These are phyloP conservation scores for Halcyon malimbica DNA, from an alignment of 2,113 vertebrate genomes.

Conservation along the genomic window DNA sequence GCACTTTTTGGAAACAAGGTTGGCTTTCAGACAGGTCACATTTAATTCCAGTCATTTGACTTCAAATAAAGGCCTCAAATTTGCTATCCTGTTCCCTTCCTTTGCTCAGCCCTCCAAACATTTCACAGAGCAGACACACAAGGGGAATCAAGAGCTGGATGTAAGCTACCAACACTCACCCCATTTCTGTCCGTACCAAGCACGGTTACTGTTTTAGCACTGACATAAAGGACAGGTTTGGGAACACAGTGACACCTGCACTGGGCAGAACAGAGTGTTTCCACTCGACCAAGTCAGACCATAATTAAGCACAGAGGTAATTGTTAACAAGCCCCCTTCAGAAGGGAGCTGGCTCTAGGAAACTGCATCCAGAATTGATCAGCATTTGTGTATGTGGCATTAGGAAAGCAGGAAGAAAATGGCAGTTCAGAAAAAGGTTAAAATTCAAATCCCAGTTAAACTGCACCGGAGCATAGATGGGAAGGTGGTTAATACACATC, in stretches of 20 bases:
- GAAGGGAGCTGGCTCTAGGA: neutral
- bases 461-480: rapidly evolving
- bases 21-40: conserved; percentile 56
- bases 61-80: conserved; percentile 43
- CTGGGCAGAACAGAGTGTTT: neutral
- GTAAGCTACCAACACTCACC: neutral
- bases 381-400: rapidly evolving
- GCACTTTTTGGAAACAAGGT: conserved; percentile 45
- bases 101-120: neutral
- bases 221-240: neutral
- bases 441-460: neutral
- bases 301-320: neutral
- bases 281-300: neutral
- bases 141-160: neutral
- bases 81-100: neutral
- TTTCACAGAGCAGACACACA: neutral
- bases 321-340: neutral
- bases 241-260: neutral
- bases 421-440: neutral
- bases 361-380: neutral
- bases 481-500: neutral
- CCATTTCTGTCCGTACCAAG: neutral
- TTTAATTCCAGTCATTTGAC: conserved; percentile 51
- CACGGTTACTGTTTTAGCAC: neutral
- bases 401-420: neutral